Evolutionary conservation across 2,113 vertebrate genomes (phyloP).

Genomic region (Rhinolophus sinicus): DNA sequence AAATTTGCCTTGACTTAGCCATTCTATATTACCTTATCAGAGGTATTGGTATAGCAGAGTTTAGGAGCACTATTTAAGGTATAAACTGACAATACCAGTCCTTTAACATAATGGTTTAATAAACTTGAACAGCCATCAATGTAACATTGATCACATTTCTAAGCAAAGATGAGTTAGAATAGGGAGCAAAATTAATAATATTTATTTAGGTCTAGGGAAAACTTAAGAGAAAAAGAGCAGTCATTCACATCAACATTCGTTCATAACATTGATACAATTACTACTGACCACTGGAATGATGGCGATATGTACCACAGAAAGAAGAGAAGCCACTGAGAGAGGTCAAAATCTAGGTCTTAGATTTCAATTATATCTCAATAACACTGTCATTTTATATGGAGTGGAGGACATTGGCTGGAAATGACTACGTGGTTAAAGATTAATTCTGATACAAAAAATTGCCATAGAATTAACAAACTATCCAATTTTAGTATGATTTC

Average conservation of each 20-base stretch:
- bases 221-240: not conserved
- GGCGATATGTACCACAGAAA: not conserved
- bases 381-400: not conserved
- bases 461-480: conserved; percentile 71
- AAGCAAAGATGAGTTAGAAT: not conserved
- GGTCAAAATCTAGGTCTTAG: conserved; percentile 1
- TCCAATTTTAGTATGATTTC: conserved; percentile 76
- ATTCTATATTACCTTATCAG: not conserved
- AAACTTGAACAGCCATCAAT: not conserved
- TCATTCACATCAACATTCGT: not conserved
- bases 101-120: not conserved
- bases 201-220: not conserved
- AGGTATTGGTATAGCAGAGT: not conserved
- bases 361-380: not conserved
- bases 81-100: not conserved
- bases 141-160: not conserved
- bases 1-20: not conserved
- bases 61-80: not conserved
- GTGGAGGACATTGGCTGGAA: conserved; percentile 17
- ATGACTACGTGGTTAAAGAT: conserved; percentile 48
- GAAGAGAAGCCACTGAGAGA: not conserved
- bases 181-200: not conserved
- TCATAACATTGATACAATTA: conserved; percentile 5
- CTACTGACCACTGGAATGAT: not conserved
- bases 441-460: conserved; percentile 53